These are phyloP conservation scores for Tachina fera DNA, from an alignment of 2,888 invertebrate genomes.

Conservation along the genomic window DNA sequence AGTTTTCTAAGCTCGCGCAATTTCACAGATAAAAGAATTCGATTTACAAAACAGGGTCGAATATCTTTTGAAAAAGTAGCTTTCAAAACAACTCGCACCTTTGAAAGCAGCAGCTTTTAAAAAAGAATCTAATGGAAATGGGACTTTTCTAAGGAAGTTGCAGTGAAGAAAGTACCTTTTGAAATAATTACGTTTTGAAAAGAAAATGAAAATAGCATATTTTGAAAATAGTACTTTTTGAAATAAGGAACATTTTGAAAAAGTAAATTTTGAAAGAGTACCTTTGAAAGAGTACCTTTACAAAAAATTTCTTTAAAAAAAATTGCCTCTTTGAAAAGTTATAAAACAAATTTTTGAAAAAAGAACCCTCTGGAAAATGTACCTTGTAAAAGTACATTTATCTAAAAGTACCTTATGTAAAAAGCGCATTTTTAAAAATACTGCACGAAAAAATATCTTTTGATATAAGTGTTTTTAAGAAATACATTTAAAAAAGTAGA, in stretches of 20 bases:
- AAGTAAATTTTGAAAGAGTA: neutral
- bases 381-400: neutral
- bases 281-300: neutral
- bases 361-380: no score
- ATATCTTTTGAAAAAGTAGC: neutral
- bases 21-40: no score
- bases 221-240: neutral
- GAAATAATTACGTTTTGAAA: neutral
- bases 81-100: conserved; percentile 1
- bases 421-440: neutral
- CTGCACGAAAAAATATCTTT: neutral
- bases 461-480: neutral
- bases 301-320: neutral
- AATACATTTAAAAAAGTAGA: neutral
- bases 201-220: no score
- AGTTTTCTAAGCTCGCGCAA: no score
- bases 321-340: no score
- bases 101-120: neutral
- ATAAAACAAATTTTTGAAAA: no score
- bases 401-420: neutral
- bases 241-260: neutral
- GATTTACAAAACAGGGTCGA: no score
- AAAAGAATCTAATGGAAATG: neutral
- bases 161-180: neutral
- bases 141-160: neutral